Percentiles rank a stretch among this genome's conserved stretches.
Evolutionary conservation across 2,797 vertebrate genomes (phyloP).

Genomic region (Gephyroberyx darwinii): DNA sequence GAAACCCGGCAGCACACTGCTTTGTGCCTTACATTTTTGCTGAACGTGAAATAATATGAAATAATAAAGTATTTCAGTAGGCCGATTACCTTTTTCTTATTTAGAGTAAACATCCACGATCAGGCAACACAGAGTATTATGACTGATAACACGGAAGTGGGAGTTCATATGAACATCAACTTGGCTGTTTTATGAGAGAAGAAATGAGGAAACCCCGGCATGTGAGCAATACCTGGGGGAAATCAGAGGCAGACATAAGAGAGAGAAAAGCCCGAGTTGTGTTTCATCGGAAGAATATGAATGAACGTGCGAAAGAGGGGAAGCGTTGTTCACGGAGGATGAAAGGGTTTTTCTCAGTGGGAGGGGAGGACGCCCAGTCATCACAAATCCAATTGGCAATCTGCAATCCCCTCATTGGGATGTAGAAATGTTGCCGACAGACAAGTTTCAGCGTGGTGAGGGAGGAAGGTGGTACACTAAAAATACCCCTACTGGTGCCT

Average conservation of each 20-base stretch:
- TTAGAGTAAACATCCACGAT: conserved; percentile 2
- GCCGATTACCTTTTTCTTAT: conserved; percentile 22
- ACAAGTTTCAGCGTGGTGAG: conserved; percentile 31
- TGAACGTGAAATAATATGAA: no score
- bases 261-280: conserved; percentile 13
- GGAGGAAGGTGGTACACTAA: conserved; percentile 41
- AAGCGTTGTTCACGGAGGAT: conserved; percentile 42
- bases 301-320: conserved; percentile 53
- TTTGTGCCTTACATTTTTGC: neutral
- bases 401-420: conserved; percentile 57
- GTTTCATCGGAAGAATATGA: conserved; percentile 62
- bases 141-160: neutral
- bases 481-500: conserved; percentile 50
- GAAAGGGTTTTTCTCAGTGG: conserved; percentile 46
- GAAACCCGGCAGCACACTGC: neutral
- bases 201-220: conserved; percentile 29
- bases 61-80: neutral
- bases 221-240: conserved; percentile 41
- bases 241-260: conserved; percentile 49
- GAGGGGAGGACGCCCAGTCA: conserved; percentile 14
- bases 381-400: conserved; percentile 34
- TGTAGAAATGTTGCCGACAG: conserved; percentile 50
- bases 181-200: conserved; percentile 41
- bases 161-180: conserved; percentile 40
- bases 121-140: neutral